Evolutionary conservation across 2,113 vertebrate species (phyloP).

Genomic region (Microtus ochrogaster): DNA sequence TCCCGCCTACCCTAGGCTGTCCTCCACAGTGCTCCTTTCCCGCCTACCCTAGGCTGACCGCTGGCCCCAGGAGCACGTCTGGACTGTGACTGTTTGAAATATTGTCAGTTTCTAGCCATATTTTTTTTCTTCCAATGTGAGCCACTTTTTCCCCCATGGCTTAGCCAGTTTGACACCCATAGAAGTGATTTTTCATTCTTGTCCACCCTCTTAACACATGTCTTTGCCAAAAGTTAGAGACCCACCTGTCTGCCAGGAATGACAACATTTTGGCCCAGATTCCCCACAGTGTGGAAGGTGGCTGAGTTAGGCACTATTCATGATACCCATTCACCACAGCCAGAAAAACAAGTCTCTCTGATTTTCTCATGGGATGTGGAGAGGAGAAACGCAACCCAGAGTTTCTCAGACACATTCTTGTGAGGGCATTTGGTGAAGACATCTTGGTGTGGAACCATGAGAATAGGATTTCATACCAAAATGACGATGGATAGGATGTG

Average conservation of each 20-base stretch:
- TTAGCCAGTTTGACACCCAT: not conserved
- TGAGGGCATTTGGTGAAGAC: slow-evolving; percentile 11
- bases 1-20: no score
- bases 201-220: not conserved
- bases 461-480: not conserved
- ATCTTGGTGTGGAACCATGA: not conserved
- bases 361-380: not conserved
- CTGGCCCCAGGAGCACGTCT: not conserved
- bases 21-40: not conserved
- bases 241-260: slow-evolving; percentile 18
- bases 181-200: not conserved
- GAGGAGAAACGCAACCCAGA: not conserved
- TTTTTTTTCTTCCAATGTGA: slow-evolving; percentile 55
- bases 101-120: slow-evolving; percentile 46
- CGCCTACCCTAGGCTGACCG: not conserved
- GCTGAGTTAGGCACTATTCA: not conserved
- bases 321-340: not conserved
- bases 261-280: not conserved
- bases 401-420: not conserved
- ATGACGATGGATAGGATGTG: not conserved
- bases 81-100: not conserved
- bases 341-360: not conserved
- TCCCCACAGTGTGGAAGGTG: not conserved
- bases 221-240: not conserved
- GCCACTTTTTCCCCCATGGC: not conserved